A percentile compares a stretch with the other conserved stretches of the same genome.
Conservation (phyloP, 2,113 vertebrate species). For the Fukomys damarensis region DNA sequence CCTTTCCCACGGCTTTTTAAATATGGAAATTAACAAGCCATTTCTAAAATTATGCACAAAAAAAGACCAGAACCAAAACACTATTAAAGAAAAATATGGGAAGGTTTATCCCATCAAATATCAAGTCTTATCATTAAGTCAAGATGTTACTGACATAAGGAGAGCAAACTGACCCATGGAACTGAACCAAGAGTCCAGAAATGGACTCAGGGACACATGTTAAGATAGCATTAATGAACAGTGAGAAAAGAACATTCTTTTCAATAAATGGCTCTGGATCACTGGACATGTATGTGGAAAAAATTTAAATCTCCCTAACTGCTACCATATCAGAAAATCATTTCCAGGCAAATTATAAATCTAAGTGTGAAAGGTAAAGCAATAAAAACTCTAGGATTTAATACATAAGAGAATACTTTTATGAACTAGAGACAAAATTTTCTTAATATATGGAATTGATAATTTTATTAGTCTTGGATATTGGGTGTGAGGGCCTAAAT, state of each 20-base stretch:
- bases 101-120: slow-evolving; percentile 8
- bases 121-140: background rate
- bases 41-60: slow-evolving; percentile 19
- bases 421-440: background rate
- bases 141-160: background rate
- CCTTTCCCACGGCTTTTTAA: background rate
- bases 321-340: background rate
- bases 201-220: background rate
- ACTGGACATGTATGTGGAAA: background rate
- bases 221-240: background rate
- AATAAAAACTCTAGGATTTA: slow-evolving; percentile 14
- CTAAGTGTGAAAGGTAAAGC: background rate
- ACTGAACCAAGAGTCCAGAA: background rate
- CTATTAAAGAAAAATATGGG: slow-evolving; percentile 21
- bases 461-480: background rate
- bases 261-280: background rate
- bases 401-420: background rate
- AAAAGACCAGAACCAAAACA: slow-evolving; percentile 11
- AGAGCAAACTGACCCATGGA: background rate
- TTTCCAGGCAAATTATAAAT: background rate
- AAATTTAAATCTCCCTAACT: background rate
- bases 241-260: background rate
- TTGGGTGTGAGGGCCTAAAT: background rate
- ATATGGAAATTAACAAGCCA: background rate
- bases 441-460: background rate